phyloP scores from a whole-genome alignment of 2,113 vertebrate species.

The Athene noctua region DNA sequence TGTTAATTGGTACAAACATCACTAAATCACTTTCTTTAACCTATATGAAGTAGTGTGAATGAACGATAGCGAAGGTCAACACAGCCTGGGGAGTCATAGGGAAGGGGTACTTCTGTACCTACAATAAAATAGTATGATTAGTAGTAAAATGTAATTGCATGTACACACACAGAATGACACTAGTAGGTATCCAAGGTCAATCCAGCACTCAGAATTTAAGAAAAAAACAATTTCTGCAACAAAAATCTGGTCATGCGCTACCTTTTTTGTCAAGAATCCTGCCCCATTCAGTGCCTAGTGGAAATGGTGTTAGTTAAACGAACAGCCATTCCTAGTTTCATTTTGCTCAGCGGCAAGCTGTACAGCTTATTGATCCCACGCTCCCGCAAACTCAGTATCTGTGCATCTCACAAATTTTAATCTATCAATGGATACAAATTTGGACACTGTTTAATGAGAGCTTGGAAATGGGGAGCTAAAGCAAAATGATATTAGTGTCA shows the following conservation, averaged over 20 bases:
- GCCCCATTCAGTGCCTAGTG: not conserved
- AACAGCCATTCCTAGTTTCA: not conserved
- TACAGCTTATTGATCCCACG: accelerated
- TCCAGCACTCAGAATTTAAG: not conserved
- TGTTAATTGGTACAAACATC: conserved; percentile 74
- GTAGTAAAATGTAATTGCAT: not conserved
- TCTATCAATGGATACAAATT: not conserved
- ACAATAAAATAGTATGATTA: not conserved
- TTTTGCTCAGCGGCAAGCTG: not conserved
- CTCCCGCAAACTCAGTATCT: not conserved
- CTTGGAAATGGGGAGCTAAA: not conserved
- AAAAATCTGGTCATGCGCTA: not conserved
- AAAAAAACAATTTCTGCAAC: not conserved
- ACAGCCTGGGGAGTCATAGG: not conserved
- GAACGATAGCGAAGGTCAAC: conserved; percentile 29
- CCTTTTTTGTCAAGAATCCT: not conserved
- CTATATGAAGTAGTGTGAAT: conserved; percentile 55
- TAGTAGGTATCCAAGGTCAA: not conserved
- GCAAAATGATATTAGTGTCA: not conserved
- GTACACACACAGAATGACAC: not conserved
- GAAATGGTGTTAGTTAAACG: not conserved
- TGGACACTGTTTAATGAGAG: not conserved
- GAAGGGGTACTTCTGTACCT: not conserved
- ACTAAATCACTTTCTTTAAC: conserved; percentile 60
- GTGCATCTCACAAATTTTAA: not conserved